Evolutionary conservation across 1,140 invertebrate genomes (phyloP).

Genomic region (Protaetia brevitarsis): DNA sequence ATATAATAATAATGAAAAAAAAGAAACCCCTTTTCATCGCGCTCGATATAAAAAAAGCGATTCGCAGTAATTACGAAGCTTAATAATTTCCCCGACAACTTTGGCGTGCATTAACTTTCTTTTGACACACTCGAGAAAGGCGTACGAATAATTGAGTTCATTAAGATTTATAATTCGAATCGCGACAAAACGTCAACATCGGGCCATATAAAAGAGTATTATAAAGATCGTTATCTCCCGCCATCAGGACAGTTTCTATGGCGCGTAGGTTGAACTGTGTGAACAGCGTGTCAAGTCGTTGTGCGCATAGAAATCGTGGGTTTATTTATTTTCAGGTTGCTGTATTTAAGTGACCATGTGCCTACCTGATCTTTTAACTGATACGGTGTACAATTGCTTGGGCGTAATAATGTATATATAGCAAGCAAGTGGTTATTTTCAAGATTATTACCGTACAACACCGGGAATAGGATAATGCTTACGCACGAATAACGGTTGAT

Average conservation of each 20-base stretch:
- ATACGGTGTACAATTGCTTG: background rate
- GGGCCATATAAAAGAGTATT: background rate
- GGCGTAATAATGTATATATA: too few relatives aligned
- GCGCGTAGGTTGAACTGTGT: conserved; percentile 7
- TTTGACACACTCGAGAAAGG: background rate
- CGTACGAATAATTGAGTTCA: conserved; percentile 13
- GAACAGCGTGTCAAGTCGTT: background rate
- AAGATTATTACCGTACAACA: too few relatives aligned
- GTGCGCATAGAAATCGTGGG: background rate
- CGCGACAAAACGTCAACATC: background rate
- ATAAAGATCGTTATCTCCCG: background rate
- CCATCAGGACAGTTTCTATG: background rate
- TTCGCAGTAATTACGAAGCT: background rate
- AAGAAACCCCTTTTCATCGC: conserved; percentile 2
- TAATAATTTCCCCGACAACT: background rate
- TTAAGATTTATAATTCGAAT: conserved; percentile 12
- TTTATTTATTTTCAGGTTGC: background rate
- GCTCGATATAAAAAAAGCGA: background rate
- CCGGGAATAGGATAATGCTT: too few relatives aligned
- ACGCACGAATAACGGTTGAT: too few relatives aligned
- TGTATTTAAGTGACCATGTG: background rate
- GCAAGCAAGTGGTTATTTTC: too few relatives aligned
- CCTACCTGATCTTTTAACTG: background rate
- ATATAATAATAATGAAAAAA: too few relatives aligned
- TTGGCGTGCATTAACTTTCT: conserved; percentile 1